Percentiles rank a stretch among this genome's conserved stretches.
Conservation (phyloP, 1,140 invertebrate species). For the Wasmannia auropunctata region DNA sequence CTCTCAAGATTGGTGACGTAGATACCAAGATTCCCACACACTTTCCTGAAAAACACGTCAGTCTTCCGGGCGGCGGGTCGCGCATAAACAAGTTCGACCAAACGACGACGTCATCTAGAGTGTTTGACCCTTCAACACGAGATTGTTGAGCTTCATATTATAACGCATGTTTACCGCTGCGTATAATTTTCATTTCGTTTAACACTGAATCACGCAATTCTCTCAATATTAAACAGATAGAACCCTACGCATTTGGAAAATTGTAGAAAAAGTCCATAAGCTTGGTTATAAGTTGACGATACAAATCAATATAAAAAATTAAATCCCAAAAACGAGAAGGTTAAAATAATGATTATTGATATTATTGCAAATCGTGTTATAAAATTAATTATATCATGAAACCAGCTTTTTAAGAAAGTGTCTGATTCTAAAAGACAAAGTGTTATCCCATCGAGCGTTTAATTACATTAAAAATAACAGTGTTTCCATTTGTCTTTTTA, state of each 20-base stretch:
- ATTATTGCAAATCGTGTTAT: neutral
- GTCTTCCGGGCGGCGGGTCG: neutral
- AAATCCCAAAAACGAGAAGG: too few relatives aligned
- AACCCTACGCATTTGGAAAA: neutral
- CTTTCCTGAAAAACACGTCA: conserved; percentile 11
- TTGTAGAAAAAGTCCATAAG: neutral
- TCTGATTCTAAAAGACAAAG: neutral
- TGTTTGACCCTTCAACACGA: neutral
- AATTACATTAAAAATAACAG: neutral
- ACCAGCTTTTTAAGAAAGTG: neutral
- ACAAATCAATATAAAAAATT: neutral
- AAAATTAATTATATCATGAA: neutral
- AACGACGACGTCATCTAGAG: neutral
- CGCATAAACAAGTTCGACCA: conserved; percentile 17
- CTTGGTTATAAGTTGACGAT: conserved; percentile 2
- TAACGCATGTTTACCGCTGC: neutral
- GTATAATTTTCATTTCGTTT: neutral
- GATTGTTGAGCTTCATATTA: neutral
- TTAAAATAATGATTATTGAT: neutral
- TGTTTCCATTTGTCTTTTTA: neutral
- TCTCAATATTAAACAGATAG: neutral
- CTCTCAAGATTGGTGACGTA: neutral
- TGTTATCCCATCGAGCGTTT: neutral
- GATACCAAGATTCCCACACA: neutral
- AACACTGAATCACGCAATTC: neutral